Percentiles rank a stretch among this genome's conserved stretches.
Conservation (phyloP, 2,888 invertebrate genomes). For the Philereme transversata region DNA sequence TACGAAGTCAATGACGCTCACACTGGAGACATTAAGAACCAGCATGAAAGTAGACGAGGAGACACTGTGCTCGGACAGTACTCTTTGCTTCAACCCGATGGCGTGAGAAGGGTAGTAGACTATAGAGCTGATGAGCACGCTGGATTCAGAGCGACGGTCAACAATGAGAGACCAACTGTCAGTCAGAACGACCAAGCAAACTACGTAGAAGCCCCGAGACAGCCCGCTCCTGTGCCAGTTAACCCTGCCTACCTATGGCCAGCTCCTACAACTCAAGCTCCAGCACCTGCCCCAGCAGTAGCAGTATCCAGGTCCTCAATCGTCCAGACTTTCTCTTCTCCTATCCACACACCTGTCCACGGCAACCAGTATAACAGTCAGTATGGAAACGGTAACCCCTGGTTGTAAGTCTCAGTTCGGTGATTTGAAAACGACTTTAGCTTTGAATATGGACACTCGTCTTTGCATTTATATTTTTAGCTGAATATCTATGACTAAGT, state of each 20-base stretch:
- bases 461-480: constrained; percentile 60
- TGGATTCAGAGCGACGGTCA: constrained; percentile 82
- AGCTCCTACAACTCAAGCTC: constrained; percentile 40
- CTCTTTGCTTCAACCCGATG: constrained; percentile 81
- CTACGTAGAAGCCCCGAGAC: constrained; percentile 26
- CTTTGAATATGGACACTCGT: constrained; percentile 45
- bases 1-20: constrained; percentile 81
- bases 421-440: constrained; percentile 21
- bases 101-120: constrained; percentile 79
- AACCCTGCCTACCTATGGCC: constrained; percentile 39
- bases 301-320: constrained; percentile 64
- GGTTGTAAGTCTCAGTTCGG: constrained; percentile 47
- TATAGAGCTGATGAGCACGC: constrained; percentile 81
- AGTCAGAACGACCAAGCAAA: constrained; percentile 19
- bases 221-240: constrained; percentile 29
- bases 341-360: constrained; percentile 26
- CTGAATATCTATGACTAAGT: constrained; percentile 49
- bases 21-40: constrained; percentile 82
- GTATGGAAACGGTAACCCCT: constrained; percentile 49
- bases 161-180: constrained; percentile 49
- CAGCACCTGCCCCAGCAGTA: constrained; percentile 52
- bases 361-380: constrained; percentile 37
- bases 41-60: constrained; percentile 78
- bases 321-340: constrained; percentile 56
- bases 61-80: constrained; percentile 82